Evolutionary conservation across 2,113 vertebrate species (phyloP).

Genomic region (Orthochromis indermauri): DNA sequence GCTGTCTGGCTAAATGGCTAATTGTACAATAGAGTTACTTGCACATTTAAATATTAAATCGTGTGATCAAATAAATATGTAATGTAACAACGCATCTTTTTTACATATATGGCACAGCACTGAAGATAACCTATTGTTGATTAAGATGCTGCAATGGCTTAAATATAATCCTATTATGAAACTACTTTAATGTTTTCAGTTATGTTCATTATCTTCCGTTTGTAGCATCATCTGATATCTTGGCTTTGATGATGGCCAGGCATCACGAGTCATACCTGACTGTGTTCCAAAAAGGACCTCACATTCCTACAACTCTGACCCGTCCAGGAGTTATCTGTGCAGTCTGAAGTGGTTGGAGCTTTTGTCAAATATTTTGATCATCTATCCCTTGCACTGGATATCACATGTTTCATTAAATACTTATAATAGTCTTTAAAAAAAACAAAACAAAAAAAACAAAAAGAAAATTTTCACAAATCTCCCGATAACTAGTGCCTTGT

Average conservation of each 20-base stretch:
- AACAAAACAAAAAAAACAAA: rapidly evolving
- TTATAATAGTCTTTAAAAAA: not conserved
- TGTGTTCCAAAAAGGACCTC: not conserved
- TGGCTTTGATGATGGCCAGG: not conserved
- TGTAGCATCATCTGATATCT: not conserved
- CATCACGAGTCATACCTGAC: not conserved
- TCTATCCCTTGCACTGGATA: not conserved
- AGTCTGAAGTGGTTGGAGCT: not conserved
- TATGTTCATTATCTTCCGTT: not conserved
- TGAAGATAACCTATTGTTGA: not conserved
- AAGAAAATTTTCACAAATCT: not conserved
- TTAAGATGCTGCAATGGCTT: not conserved
- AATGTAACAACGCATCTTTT: not conserved
- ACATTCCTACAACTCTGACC: not conserved
- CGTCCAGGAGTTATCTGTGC: not conserved
- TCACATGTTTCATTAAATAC: not conserved
- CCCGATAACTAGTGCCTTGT: not conserved
- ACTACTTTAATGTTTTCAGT: not conserved
- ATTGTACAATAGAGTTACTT: not conserved
- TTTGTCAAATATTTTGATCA: not conserved
- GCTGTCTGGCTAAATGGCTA: not conserved
- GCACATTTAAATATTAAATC: not conserved
- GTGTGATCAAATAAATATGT: not conserved
- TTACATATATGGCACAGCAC: not conserved
- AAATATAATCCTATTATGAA: not conserved